Percentiles rank a stretch among this genome's conserved stretches.
Evolutionary conservation across 2,113 vertebrate species (phyloP).

Genomic region (Scomber colias): DNA sequence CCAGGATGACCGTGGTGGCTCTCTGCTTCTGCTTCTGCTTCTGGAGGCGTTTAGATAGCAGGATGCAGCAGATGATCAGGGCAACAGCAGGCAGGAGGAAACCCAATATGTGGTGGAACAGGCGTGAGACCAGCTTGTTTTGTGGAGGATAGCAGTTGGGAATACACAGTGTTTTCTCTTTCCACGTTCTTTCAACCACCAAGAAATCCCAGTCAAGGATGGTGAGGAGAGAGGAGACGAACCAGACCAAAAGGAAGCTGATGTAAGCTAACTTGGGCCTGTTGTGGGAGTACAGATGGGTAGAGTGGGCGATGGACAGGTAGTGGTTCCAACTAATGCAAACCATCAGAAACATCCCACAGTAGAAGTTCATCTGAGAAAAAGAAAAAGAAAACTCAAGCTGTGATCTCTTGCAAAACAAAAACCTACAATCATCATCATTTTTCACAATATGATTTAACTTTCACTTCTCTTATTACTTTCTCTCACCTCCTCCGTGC

Average conservation of each 20-base stretch:
- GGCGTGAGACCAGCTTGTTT: slow-evolving; percentile 59
- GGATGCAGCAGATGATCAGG: slow-evolving; percentile 80
- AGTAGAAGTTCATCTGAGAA: slow-evolving; percentile 86
- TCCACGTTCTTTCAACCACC: rapidly evolving
- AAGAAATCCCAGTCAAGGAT: slow-evolving; percentile 82
- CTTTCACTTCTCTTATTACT: not conserved
- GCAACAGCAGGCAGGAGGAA: slow-evolving; percentile 80
- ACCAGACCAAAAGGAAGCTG: slow-evolving; percentile 80
- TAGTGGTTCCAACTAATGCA: slow-evolving; percentile 85
- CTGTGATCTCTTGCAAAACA: not conserved
- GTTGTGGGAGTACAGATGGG: slow-evolving; percentile 73
- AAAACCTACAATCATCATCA: not conserved
- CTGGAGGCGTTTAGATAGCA: slow-evolving; percentile 67
- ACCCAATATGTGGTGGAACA: slow-evolving; percentile 76
- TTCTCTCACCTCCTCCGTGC: not conserved
- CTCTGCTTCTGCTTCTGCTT: slow-evolving; percentile 72
- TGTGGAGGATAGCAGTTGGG: slow-evolving; percentile 45
- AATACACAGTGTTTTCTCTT: slow-evolving; percentile 61
- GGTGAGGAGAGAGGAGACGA: slow-evolving; percentile 79
- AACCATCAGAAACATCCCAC: slow-evolving; percentile 85
- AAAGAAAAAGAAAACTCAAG: not conserved
- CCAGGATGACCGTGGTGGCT: slow-evolving; percentile 74
- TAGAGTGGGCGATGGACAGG: slow-evolving; percentile 76
- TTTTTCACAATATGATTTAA: not conserved
- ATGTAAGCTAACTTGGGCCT: slow-evolving; percentile 48